Base-by-base conservation (phyloP, 2,113 vertebrate genomes). In the Melanerpes formicivorus region DNA sequence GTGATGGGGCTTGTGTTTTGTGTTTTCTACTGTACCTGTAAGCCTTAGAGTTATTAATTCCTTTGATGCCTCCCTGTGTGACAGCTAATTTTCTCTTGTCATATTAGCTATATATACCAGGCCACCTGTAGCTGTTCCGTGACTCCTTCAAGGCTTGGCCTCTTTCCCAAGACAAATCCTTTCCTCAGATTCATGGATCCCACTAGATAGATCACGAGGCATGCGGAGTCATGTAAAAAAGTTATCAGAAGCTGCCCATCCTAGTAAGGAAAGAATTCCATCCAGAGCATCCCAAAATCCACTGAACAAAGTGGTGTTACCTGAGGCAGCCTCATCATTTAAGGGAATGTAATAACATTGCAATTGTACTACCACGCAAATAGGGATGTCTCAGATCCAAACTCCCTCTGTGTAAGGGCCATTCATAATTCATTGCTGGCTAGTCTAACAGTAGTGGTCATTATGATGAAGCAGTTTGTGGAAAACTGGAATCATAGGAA, bases 371-470 rank as follows among this genome's bases (percentile, higher is more conserved):
- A 11, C 52, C 25, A 17, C 48, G 32, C 37, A 78, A 71, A 87
- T 11, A 77, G 42, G 89, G 29, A 75, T 59, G n/a, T 75, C 83
- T 91, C 66, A 65, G 83, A 63, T 62, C 56, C 32, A 50, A 60
- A 67, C 37, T 83, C 37, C 77, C 22, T 52, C 63, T 77, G 84
- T 79, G 75, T 66, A 76, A 86, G 55, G 27, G 17, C 16, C 37
- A 79, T 87, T 80, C 75, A 80, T 87, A 95, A 93, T 87, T 85
- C 71, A 66, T 66, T 52, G 25, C 42, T 89, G 48, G 26, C 62
- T 70, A 50, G 44, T 67, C 79, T 87, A 64, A 59, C 42, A 18
- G 15, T 34, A 64, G 67, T 46, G 71, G 60, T 80, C 75, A 80
- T 70, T 76, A 64, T 50, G 44, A 75, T 65, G n/a, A 74, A 90